Conservation (phyloP, 2,888 invertebrate genomes). For the Microplitis deprimator region DNA sequence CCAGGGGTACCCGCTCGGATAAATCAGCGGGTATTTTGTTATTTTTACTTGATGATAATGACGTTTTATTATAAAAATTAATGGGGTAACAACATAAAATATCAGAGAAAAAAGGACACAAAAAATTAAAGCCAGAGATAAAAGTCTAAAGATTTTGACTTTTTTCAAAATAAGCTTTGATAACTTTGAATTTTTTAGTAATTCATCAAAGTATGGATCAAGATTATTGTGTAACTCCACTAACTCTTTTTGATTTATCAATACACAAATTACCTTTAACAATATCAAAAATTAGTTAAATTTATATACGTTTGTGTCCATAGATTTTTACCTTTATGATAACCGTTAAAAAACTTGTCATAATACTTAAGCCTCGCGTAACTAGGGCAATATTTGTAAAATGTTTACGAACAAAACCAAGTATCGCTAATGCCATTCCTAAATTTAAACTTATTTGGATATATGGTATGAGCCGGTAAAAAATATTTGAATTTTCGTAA, state of each 20-base stretch:
- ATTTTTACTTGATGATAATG: conserved; percentile 27
- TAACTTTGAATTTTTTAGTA: conserved; percentile 3
- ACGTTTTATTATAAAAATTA: conserved; percentile 43
- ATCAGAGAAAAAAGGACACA: neutral
- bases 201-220: conserved; percentile 9
- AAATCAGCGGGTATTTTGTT: conserved; percentile 44
- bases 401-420: conserved; percentile 8
- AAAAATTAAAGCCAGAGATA: neutral
- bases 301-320: neutral
- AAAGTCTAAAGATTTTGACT: neutral
- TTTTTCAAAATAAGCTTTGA: conserved; percentile 4
- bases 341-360: conserved; percentile 18
- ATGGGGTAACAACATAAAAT: conserved; percentile 37
- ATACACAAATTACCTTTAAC: conserved; percentile 35
- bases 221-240: conserved; percentile 33
- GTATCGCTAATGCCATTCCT: neutral
- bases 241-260: conserved; percentile 27
- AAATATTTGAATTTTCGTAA: neutral
- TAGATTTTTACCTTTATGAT: conserved; percentile 14
- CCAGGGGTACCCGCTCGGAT: conserved; percentile 52
- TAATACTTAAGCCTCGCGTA: conserved; percentile 13
- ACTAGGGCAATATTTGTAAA: neutral
- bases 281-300: neutral
- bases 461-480: conserved; percentile 9
- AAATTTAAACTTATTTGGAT: neutral